A percentile compares a stretch with the other conserved stretches of the same genome.
phyloP scores from a whole-genome alignment of 2,797 vertebrate genomes.

The Lerista edwardsae region DNA sequence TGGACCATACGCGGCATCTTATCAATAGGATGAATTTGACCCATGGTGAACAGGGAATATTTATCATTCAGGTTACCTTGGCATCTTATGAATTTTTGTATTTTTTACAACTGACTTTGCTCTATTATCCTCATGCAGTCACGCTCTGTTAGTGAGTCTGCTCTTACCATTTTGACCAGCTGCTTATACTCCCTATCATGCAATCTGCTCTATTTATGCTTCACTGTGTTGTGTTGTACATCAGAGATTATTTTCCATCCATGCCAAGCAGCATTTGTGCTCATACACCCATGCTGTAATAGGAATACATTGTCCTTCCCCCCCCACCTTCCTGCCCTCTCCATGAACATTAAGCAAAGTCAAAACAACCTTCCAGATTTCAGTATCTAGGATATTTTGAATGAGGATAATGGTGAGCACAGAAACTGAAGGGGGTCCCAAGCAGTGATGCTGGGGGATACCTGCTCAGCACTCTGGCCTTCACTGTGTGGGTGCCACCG shows the following conservation, averaged over 20 bases:
- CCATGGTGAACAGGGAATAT: conserved; percentile 16
- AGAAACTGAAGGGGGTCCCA: conserved; percentile 35
- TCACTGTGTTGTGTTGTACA: conserved; percentile 31
- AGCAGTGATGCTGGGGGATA: conserved; percentile 2
- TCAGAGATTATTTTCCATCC: conserved; percentile 52
- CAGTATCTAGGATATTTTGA: conserved; percentile 25
- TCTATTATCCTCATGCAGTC: conserved; percentile 45
- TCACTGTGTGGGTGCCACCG: too few species aligned
- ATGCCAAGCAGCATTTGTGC: conserved; percentile 31
- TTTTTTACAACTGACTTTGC: conserved; percentile 44
- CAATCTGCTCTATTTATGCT: conserved; percentile 58
- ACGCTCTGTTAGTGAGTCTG: conserved; percentile 46
- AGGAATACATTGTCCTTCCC: conserved; percentile 20
- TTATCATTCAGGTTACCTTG: conserved; percentile 43
- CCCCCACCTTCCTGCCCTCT: conserved; percentile 5
- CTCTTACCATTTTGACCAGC: conserved; percentile 48
- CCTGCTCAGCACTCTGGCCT: too few species aligned
- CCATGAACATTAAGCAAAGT: conserved; percentile 22
- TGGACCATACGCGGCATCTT: neutral
- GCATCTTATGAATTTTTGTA: conserved; percentile 8
- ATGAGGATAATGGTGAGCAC: neutral
- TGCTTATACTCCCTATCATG: conserved; percentile 55
- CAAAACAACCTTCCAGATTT: conserved; percentile 31
- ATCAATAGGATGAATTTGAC: conserved; percentile 26
- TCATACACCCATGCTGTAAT: conserved; percentile 35